These are phyloP conservation scores for Arenaria interpres DNA, from an alignment of 2,113 vertebrate genomes.

Conservation along the genomic window DNA sequence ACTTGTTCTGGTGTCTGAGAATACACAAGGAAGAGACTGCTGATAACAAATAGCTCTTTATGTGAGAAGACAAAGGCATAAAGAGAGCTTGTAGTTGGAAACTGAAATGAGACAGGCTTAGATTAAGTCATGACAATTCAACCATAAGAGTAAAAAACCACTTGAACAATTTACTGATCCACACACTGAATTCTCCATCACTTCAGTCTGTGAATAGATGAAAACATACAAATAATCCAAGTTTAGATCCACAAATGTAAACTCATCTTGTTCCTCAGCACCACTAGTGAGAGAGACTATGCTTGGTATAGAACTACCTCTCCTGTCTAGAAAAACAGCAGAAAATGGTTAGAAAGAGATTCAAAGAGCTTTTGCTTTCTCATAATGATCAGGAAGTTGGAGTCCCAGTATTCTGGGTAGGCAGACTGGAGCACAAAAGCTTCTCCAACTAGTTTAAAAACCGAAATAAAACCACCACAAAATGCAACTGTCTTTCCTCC, in stretches of 20 bases:
- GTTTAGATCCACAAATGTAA: neutral
- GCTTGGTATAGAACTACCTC: neutral
- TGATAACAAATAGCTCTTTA: constrained; percentile 41
- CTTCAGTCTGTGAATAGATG: neutral
- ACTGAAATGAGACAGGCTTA: constrained; percentile 23
- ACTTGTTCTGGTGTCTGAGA: constrained; percentile 8
- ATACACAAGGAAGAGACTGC: neutral
- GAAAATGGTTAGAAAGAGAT: neutral
- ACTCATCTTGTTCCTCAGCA: neutral
- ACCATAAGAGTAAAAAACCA: neutral
- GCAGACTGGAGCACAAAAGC: neutral
- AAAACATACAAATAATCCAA: neutral
- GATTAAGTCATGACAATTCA: constrained; percentile 11
- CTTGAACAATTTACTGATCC: neutral
- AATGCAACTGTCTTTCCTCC: neutral
- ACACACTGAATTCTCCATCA: neutral
- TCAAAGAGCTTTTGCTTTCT: neutral
- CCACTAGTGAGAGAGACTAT: neutral
- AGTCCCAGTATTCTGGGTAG: neutral
- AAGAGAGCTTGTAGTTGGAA: constrained; percentile 7
- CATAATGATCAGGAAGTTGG: neutral
- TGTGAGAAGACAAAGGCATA: constrained; percentile 28
- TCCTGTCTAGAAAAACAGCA: neutral
- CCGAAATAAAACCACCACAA: neutral
- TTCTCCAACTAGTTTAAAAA: neutral